These are phyloP conservation scores for Acinonyx jubatus DNA, from an alignment of 2,113 vertebrate genomes.

Conservation along the genomic window DNA sequence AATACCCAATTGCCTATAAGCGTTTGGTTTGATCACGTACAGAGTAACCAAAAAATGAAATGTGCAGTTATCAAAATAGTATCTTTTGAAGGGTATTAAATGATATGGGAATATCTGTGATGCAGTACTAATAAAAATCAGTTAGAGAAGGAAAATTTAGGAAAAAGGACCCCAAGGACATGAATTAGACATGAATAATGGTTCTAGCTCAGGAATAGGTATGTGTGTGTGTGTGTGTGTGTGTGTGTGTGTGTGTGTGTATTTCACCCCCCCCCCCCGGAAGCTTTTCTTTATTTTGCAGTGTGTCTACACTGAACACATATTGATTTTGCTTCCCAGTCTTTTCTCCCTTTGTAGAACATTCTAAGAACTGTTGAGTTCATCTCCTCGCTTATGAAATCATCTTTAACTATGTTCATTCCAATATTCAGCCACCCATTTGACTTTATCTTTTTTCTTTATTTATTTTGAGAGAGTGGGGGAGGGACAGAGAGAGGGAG, in stretches of 20 bases:
- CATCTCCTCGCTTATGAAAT: neutral
- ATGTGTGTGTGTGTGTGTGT: too few species aligned
- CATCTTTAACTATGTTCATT: neutral
- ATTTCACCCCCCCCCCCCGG: neutral
- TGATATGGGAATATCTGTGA: neutral
- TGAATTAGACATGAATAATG: neutral
- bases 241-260: too few species aligned
- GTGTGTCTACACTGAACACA: neutral
- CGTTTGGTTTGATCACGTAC: neutral
- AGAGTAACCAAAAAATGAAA: neutral
- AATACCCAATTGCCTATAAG: neutral
- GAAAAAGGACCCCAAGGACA: neutral
- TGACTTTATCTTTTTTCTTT: neutral
- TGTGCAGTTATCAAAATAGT: neutral
- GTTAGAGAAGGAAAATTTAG: neutral
- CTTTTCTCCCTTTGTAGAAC: neutral
- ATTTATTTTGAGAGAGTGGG: too few species aligned
- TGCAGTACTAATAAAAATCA: neutral
- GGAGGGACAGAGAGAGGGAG: too few species aligned
- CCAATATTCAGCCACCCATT: neutral
- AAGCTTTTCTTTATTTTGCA: neutral
- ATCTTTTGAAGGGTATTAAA: neutral
- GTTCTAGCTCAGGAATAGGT: neutral
- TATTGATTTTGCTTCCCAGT: neutral
- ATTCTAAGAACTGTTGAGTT: neutral